phyloP scores from a whole-genome alignment of 2,888 invertebrate species.

The Meta bourneti region DNA sequence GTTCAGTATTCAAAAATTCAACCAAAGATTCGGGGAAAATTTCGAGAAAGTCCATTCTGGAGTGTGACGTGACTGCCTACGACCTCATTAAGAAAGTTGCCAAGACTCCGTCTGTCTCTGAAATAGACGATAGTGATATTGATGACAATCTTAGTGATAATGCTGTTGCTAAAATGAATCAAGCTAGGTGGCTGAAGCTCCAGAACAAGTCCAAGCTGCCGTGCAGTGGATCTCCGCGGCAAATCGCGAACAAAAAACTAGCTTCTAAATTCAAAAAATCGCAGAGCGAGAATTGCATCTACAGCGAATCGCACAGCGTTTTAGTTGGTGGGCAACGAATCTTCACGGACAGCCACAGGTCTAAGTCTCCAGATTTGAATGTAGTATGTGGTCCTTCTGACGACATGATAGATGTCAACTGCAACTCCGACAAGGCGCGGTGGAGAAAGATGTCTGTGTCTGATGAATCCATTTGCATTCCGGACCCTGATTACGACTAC shows the following conservation, averaged over 20 bases:
- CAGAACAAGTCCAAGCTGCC: slow-evolving; percentile 54
- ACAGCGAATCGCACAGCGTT: slow-evolving; percentile 67
- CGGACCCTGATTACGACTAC: slow-evolving; percentile 78
- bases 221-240: slow-evolving; percentile 25
- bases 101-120: slow-evolving; percentile 62
- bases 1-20: slow-evolving; percentile 32
- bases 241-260: slow-evolving; percentile 48
- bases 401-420: neutral
- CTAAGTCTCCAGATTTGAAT: slow-evolving; percentile 52
- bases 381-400: slow-evolving; percentile 3
- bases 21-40: slow-evolving; percentile 49
- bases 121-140: slow-evolving; percentile 74
- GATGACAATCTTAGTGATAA: slow-evolving; percentile 76
- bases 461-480: slow-evolving; percentile 73
- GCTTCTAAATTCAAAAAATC: slow-evolving; percentile 52
- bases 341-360: slow-evolving; percentile 60
- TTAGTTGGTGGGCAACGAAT: slow-evolving; percentile 72
- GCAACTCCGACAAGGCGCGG: slow-evolving; percentile 1
- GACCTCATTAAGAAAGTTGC: slow-evolving; percentile 73
- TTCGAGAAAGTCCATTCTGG: slow-evolving; percentile 77
- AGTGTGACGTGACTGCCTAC: slow-evolving; percentile 78
- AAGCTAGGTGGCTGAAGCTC: slow-evolving; percentile 37
- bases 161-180: slow-evolving; percentile 57
- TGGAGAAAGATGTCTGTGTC: slow-evolving; percentile 68
- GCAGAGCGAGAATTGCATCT: slow-evolving; percentile 69